These are phyloP conservation scores for Polyommatus icarus DNA, from an alignment of 2,888 invertebrate genomes.

Conservation along the genomic window DNA sequence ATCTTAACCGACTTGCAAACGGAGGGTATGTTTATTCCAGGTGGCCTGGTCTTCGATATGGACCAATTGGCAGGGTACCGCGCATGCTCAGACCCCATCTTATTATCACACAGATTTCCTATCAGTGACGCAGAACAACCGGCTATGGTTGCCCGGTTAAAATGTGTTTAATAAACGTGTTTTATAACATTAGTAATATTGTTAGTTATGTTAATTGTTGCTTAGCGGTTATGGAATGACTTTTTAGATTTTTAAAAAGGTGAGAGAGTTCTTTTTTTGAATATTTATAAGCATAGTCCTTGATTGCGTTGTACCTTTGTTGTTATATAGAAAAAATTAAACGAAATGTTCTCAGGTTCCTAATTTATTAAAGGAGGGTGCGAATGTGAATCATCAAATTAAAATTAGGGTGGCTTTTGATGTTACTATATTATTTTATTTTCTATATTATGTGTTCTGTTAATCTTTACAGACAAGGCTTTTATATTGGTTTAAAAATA, in stretches of 20 bases:
- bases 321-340: background rate
- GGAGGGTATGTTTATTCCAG: conserved; percentile 13
- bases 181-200: conserved; percentile 44
- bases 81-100: conserved; percentile 63
- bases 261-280: conserved; percentile 44
- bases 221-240: conserved; percentile 58
- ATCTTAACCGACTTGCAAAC: background rate
- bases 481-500: background rate
- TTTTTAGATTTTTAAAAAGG: conserved; percentile 51
- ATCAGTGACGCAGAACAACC: conserved; percentile 65
- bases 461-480: background rate
- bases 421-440: background rate
- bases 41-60: conserved; percentile 46
- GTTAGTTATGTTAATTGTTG: conserved; percentile 68
- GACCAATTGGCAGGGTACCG: conserved; percentile 63
- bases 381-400: background rate
- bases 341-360: background rate
- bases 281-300: conserved; percentile 32
- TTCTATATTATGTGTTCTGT: background rate
- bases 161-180: conserved; percentile 51
- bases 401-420: background rate
- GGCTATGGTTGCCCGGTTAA: conserved; percentile 63
- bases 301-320: background rate
- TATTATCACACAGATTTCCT: conserved; percentile 56
- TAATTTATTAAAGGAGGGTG: background rate